Evolutionary conservation across 2,113 vertebrate species (phyloP).

Genomic region (Mus musculus): DNA sequence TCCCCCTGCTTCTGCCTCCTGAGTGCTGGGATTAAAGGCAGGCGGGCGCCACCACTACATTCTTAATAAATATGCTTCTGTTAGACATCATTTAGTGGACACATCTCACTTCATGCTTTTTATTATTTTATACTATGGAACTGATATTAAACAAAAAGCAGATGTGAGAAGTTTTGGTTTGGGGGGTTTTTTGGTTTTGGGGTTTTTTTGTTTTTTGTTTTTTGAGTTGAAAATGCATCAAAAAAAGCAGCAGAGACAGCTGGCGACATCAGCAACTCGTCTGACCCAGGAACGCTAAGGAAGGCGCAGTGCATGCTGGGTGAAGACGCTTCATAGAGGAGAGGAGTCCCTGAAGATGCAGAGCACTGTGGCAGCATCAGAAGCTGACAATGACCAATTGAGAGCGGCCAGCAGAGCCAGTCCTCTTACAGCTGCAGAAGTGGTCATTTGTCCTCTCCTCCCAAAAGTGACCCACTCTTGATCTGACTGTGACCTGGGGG

Average conservation of each 20-base stretch:
- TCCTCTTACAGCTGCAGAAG: not conserved
- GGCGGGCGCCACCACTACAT: not conserved
- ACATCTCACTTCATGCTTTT: not conserved
- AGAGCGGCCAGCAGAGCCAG: not conserved
- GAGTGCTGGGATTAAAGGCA: not conserved
- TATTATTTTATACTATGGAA: not conserved
- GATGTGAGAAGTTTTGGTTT: not conserved
- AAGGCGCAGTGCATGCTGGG: not conserved
- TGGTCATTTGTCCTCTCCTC: not conserved
- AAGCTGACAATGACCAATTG: not conserved
- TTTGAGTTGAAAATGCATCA: not conserved
- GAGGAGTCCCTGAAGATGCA: not conserved
- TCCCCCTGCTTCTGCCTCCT: not conserved
- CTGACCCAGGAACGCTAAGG: not conserved
- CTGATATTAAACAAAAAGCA: not conserved
- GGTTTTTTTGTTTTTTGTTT: too few species aligned
- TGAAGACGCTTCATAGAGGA: not conserved
- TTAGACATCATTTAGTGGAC: not conserved
- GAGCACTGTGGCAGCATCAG: not conserved
- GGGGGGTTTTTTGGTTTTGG: too few species aligned
- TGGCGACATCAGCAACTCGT: not conserved
- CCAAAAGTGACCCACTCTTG: too few species aligned
- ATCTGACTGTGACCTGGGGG: not conserved
- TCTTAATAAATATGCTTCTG: not conserved
- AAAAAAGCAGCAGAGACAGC: not conserved